These are phyloP conservation scores for Actinernus sp. DNA, from an alignment of 92 coral and sea anemone genomes.

Conservation along the genomic window DNA sequence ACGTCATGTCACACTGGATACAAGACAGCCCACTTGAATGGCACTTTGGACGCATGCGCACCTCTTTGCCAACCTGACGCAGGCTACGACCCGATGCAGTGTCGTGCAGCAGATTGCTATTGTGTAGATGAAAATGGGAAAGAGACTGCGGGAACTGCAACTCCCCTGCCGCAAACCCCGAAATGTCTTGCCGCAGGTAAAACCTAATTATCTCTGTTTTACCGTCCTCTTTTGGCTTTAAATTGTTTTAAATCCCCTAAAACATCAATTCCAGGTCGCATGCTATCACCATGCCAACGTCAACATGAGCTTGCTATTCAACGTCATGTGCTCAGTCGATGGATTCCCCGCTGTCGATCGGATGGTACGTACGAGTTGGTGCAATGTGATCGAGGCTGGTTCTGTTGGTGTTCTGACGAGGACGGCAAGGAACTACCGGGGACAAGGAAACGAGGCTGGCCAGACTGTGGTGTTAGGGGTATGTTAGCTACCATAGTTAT, in stretches of 20 bases:
- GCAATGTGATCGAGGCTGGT: conserved; percentile 91
- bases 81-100: conserved; percentile 83
- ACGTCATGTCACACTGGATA: conserved; percentile 70
- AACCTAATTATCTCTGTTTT: too few relatives aligned
- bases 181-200: conserved; percentile 44
- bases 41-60: conserved; percentile 32
- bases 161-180: conserved; percentile 58
- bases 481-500: too few relatives aligned
- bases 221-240: too few relatives aligned
- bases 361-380: conserved; percentile 90
- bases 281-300: conserved; percentile 71
- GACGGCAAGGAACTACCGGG: conserved; percentile 89
- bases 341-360: conserved; percentile 89
- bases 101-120: conserved; percentile 76
- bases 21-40: conserved; percentile 33
- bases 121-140: conserved; percentile 86
- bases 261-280: conserved; percentile 19
- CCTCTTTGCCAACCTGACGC: conserved; percentile 88
- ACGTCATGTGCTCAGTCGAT: conserved; percentile 77
- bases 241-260: too few relatives aligned
- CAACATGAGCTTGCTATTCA: conserved; percentile 67
- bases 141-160: conserved; percentile 72
- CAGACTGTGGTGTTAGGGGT: conserved; percentile 86
- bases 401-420: conserved; percentile 94
- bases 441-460: conserved; percentile 84